phyloP scores from a whole-genome alignment of 2,797 vertebrate genomes.

The Acropternis orthonyx region DNA sequence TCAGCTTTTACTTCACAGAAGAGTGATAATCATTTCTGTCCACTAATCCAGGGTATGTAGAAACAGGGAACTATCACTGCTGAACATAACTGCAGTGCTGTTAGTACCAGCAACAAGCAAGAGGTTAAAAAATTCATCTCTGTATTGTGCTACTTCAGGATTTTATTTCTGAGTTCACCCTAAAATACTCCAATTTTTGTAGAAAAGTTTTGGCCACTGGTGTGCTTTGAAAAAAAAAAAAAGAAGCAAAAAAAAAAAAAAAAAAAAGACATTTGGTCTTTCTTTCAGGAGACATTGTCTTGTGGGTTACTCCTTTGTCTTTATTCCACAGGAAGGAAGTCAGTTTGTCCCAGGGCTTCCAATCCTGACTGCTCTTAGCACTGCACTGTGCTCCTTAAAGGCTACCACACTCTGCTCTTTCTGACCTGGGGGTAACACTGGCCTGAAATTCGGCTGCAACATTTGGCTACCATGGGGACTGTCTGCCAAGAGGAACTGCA shows the following conservation, averaged over 20 bases:
- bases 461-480: fast-evolving
- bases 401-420: not conserved
- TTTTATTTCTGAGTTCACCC: not conserved
- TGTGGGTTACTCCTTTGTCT: not conserved
- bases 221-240: too few relatives aligned
- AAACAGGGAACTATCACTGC: not conserved
- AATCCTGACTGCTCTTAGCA: not conserved
- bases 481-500: not conserved
- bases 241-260: too few relatives aligned
- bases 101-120: not conserved
- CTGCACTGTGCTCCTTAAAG: not conserved
- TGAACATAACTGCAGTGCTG: not conserved
- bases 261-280: not conserved
- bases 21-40: not conserved
- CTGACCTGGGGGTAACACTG: not conserved
- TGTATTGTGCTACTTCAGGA: not conserved
- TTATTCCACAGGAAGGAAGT: not conserved
- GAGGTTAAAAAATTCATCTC: not conserved
- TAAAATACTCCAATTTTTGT: not conserved
- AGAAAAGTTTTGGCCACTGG: not conserved
- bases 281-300: not conserved
- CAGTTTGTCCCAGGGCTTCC: not conserved
- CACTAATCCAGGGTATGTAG: not conserved
- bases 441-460: not conserved
- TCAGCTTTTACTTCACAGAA: not conserved